Base-by-base conservation (phyloP, 2,888 invertebrate genomes). In the Sussaba pulchella region DNA sequence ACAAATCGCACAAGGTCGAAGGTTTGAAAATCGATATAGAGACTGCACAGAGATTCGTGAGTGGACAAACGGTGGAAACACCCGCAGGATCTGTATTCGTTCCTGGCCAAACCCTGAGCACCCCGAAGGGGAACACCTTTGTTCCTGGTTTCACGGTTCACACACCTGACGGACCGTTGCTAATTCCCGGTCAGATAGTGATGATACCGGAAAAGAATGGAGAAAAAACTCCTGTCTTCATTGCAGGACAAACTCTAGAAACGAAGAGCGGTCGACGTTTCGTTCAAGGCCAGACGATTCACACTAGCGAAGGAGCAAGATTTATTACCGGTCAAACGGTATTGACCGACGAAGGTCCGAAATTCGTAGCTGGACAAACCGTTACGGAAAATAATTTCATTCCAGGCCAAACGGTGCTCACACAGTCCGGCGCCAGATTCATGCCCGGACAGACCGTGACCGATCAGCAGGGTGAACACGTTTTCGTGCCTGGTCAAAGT, bases 171-270 rank as follows among this genome's bases (percentile, higher is more conserved):
- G 95, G 96, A 26, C 95, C 95, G 0, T 93, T 94, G 26, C 92
- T 96, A 17, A 94, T 96, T 82, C 95, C 96, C n/a, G 97, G 96
- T 1, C 95, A 96, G 86, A 94, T 96, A 82, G 93, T 96, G 67
- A 93, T 93, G 24, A 85, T 89, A 21, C 73, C 87, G 12, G 90
- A 91, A 54, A 93, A 94, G 81, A 94, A 94, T 86, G 93, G 94
- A 61, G 93, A 93, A 66, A 80, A 80, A 3, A 89, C 87, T 0
- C 94, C 95, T 0, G 94, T 95, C 82, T 96, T 96, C 91, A 93
- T 96, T 41, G 95, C 95, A 31, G 96, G 96, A 0, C 95, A 96
- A 92, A 94, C 95, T 0, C 91, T 96, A 10, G 93, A 94, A 76
- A 95, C 95, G 2, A 92, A 93, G 72, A 93, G 93, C 6, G 93